phyloP scores from a whole-genome alignment of 2,888 invertebrate species.

The Chrysolina haemoptera region DNA sequence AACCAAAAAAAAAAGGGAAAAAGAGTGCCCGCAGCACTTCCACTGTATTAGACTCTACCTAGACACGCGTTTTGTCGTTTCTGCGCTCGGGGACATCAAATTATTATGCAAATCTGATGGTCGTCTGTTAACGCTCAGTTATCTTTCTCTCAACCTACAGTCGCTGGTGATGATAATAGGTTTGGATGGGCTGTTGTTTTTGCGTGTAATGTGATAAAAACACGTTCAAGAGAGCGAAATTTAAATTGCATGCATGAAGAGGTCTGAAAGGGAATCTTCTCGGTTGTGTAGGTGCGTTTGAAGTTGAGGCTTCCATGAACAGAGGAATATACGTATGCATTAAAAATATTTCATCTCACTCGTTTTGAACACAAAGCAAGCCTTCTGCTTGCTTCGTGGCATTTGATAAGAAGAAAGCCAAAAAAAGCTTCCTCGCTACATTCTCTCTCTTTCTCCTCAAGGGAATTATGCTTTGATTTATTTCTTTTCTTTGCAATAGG shows the following conservation, averaged over 20 bases:
- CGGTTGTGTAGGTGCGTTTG: not conserved
- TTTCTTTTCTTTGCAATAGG: no score
- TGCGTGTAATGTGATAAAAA: slow-evolving; percentile 31
- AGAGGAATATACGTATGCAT: no score
- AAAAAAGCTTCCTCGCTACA: no score
- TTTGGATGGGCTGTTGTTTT: slow-evolving; percentile 30
- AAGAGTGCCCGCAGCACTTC: slow-evolving; percentile 13
- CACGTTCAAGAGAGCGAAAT: slow-evolving; percentile 2
- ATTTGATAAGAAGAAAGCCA: no score
- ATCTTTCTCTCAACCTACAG: slow-evolving; percentile 30
- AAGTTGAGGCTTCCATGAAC: not conserved
- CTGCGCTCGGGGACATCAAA: slow-evolving; percentile 39
- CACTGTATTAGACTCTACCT: slow-evolving; percentile 37
- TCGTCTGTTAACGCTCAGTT: slow-evolving; percentile 38
- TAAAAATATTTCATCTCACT: no score
- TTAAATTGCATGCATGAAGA: not conserved
- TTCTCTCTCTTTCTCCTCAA: no score
- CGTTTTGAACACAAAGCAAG: no score
- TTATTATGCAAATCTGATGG: slow-evolving; percentile 46
- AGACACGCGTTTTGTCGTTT: slow-evolving; percentile 40
- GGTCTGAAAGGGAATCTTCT: not conserved
- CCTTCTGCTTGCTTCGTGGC: not conserved
- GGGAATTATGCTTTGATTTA: no score
- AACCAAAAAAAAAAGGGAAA: slow-evolving; percentile 6
- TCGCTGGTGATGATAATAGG: slow-evolving; percentile 33